phyloP scores from a whole-genome alignment of 1,140 invertebrate genomes.

The Cydia amplana region DNA sequence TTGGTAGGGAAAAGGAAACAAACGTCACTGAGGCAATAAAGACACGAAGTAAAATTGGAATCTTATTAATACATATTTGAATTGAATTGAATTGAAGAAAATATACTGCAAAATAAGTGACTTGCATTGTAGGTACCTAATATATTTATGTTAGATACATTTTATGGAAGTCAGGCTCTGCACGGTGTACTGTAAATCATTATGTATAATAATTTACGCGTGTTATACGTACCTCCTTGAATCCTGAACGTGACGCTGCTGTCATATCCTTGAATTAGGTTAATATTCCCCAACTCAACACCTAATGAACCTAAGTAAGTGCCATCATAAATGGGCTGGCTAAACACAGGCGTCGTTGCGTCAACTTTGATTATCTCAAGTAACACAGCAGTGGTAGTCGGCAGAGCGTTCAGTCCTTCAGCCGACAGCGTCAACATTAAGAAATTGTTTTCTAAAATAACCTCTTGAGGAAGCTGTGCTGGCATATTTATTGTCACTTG shows the following conservation, averaged over 20 bases:
- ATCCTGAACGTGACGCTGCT: constrained; percentile 47
- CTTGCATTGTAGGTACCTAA: neutral
- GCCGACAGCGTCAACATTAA: constrained; percentile 50
- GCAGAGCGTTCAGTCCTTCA: constrained; percentile 44
- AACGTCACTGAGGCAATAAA: too few species aligned
- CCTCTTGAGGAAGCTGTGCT: constrained; percentile 39
- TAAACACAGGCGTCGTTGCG: constrained; percentile 55
- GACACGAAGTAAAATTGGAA: too few species aligned
- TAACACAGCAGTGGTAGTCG: constrained; percentile 47
- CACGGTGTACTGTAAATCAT: too few species aligned
- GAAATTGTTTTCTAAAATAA: constrained; percentile 52
- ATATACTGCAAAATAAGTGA: constrained; percentile 17
- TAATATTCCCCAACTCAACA: constrained; percentile 48
- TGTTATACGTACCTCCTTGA: constrained; percentile 49
- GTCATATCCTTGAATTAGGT: constrained; percentile 56
- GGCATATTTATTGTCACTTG: constrained; percentile 41
- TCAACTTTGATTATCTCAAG: constrained; percentile 61
- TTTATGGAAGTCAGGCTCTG: neutral
- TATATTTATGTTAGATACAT: too few species aligned
- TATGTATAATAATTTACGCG: too few species aligned
- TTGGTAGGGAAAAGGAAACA: too few species aligned
- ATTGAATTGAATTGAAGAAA: too few species aligned
- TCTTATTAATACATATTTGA: too few species aligned
- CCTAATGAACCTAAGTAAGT: constrained; percentile 39
- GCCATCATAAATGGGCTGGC: constrained; percentile 51